Evolutionary conservation across 2,113 vertebrate species (phyloP).

Genomic region (western clawed frog (Xenopus tropicalis)): UCB_Xtro_10.0 CM004448.2:109875001-109875500

Average conservation of each 20-base stretch:
- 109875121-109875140: background rate
- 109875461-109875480: background rate
- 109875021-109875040: too few relatives aligned
- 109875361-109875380: background rate
- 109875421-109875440: background rate
- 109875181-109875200: constrained; percentile 4
- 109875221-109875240: background rate
- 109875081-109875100: background rate
- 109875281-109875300: background rate
- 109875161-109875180: background rate
- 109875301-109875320: background rate
- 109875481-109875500: background rate
- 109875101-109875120: background rate
- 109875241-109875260: background rate
- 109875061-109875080: background rate
- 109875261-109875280: constrained; percentile 5
- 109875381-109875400: constrained; percentile 3
- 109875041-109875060: background rate
- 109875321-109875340: background rate
- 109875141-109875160: constrained; percentile 3
- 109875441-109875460: background rate
- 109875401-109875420: background rate
- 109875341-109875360: constrained; percentile 1
- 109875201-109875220: constrained; percentile 1
- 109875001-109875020: too few relatives aligned